Evolutionary conservation across 1,140 invertebrate genomes (phyloP).

Genomic region (Adoxophyes honmai): DNA sequence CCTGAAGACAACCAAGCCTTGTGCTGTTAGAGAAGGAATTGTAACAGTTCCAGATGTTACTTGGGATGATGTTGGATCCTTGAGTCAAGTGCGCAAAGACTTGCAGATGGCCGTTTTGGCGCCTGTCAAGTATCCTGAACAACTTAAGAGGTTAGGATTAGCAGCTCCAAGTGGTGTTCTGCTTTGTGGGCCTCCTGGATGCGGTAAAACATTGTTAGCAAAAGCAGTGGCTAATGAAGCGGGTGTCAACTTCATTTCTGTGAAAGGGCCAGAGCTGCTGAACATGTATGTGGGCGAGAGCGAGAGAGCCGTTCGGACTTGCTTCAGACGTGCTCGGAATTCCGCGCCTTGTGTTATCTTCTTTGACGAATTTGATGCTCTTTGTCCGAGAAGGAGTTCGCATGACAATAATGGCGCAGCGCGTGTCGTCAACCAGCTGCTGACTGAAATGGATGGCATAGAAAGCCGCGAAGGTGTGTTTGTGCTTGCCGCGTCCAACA

Average conservation of each 20-base stretch:
- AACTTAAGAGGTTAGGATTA: conserved; percentile 88
- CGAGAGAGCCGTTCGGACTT: conserved; percentile 95
- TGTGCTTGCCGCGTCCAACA: conserved; percentile 96
- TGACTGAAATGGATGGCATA: conserved; percentile 99
- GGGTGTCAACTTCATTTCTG: conserved; percentile 97
- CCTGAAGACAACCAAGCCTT: conserved; percentile 91
- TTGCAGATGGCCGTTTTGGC: conserved; percentile 94
- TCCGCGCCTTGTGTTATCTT: conserved; percentile 99
- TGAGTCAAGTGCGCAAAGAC: conserved; percentile 92
- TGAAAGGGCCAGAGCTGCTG: conserved; percentile 97
- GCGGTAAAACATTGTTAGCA: conserved; percentile 94
- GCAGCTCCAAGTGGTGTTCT: conserved; percentile 91
- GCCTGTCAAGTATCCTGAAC: conserved; percentile 91
- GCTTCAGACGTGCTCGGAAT: conserved; percentile 95
- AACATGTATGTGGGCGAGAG: conserved; percentile 99
- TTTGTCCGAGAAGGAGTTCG: conserved; percentile 93
- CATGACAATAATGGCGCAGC: conserved; percentile 84
- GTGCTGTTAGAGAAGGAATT: conserved; percentile 97
- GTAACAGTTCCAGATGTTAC: conserved; percentile 97
- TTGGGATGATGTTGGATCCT: conserved; percentile 97
- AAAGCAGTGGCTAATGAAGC: conserved; percentile 98
- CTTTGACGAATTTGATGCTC: conserved; percentile 98
- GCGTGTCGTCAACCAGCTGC: conserved; percentile 96
- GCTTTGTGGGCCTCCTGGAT: conserved; percentile 95
- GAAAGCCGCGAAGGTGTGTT: conserved; percentile 94